Percentiles rank a stretch among this genome's conserved stretches.
Conservation (phyloP, 2,888 invertebrate genomes). For the Drosophila macrospina region DNA sequence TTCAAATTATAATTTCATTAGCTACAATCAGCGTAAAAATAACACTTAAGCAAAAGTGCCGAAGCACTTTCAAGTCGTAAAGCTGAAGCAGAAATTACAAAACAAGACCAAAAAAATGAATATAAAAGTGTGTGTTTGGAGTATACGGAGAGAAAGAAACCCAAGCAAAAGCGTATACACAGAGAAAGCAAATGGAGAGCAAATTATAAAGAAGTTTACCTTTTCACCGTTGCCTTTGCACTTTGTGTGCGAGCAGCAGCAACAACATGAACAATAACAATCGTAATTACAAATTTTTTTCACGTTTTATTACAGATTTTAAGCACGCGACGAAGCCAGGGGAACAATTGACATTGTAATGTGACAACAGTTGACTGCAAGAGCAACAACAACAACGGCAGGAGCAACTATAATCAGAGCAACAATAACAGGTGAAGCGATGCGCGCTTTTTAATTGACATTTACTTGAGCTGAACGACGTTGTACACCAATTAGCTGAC, state of each 20-base stretch:
- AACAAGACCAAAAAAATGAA: slow-evolving; percentile 20
- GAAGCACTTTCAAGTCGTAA: slow-evolving; percentile 76
- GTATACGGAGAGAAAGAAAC: neutral
- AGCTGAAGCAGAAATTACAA: slow-evolving; percentile 63
- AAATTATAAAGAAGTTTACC: slow-evolving; percentile 75
- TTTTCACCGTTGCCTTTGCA: slow-evolving; percentile 52
- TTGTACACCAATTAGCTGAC: slow-evolving; percentile 71
- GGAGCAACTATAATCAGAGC: slow-evolving; percentile 22
- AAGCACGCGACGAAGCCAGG: slow-evolving; percentile 63
- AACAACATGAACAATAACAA: slow-evolving; percentile 48
- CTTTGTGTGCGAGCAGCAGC: slow-evolving; percentile 58
- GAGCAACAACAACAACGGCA: slow-evolving; percentile 27
- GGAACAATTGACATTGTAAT: slow-evolving; percentile 77
- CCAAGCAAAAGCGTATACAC: neutral
- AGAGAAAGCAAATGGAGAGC: slow-evolving; percentile 47
- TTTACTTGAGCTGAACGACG: slow-evolving; percentile 67
- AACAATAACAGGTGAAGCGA: slow-evolving; percentile 48
- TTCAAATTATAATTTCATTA: slow-evolving; percentile 81
- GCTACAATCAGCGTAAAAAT: slow-evolving; percentile 81
- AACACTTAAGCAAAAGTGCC: slow-evolving; percentile 76
- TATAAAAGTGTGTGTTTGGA: slow-evolving; percentile 5
- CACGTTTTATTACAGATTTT: slow-evolving; percentile 80
- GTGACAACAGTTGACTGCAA: slow-evolving; percentile 76
- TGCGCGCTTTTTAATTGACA: slow-evolving; percentile 80
- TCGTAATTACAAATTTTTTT: slow-evolving; percentile 81